Conservation (phyloP, 2,888 invertebrate genomes). For the Allacma fusca region DNA sequence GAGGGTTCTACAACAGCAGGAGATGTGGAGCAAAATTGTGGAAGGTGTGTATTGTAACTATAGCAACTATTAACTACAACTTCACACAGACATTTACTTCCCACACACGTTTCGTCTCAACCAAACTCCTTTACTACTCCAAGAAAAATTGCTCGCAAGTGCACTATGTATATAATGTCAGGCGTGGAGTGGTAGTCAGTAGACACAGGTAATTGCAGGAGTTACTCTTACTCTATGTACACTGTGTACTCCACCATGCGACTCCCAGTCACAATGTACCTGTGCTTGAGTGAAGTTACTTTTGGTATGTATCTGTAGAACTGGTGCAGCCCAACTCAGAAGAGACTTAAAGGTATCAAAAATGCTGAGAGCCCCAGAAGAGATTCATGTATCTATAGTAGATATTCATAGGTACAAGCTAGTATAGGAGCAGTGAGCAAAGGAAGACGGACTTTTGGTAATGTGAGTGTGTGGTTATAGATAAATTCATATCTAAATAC, state of each 20-base stretch:
- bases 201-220: not conserved
- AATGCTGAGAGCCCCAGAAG: not conserved
- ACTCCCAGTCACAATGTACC: not conserved
- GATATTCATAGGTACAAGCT: not conserved
- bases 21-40: conserved; percentile 35
- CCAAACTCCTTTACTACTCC: conserved; percentile 1
- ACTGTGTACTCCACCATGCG: no score
- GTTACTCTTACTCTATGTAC: not conserved
- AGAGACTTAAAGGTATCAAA: conserved; percentile 5
- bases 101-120: conserved; percentile 32
- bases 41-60: conserved; percentile 37
- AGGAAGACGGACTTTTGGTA: no score
- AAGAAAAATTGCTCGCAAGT: not conserved
- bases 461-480: no score
- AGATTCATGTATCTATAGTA: no score
- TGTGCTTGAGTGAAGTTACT: no score
- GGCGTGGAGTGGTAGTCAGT: not conserved
- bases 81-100: conserved; percentile 32
- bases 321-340: not conserved
- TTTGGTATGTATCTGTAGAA: not conserved
- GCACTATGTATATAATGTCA: not conserved
- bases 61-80: conserved; percentile 27
- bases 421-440: not conserved
- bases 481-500: not conserved
- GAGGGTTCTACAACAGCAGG: not conserved